Percentiles rank a stretch among this genome's conserved stretches.
phyloP scores from a whole-genome alignment of 1,140 invertebrate species.

The Euura saliciscinereae region DNA sequence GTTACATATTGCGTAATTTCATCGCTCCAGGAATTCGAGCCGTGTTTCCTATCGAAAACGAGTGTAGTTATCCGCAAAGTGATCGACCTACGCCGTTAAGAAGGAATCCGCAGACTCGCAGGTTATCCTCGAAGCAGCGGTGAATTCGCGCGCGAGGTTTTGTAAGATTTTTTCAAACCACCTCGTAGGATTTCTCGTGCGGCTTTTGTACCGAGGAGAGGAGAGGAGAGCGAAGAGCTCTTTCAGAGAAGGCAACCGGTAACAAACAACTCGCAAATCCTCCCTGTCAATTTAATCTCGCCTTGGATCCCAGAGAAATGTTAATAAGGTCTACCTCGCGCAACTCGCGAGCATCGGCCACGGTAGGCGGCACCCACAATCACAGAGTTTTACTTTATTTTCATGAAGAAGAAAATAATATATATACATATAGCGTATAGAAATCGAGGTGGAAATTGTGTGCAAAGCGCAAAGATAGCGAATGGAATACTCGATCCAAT shows the following conservation, averaged over 20 bases:
- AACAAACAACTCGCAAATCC: conserved; percentile 62
- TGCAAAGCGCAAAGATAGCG: conserved; percentile 44
- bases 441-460: conserved; percentile 52
- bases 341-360: conserved; percentile 15
- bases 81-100: no score
- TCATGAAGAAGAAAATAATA: conserved; percentile 11
- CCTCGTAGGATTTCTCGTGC: conserved; percentile 22
- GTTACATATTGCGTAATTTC: neutral
- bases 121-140: no score
- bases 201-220: conserved; percentile 23
- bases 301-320: conserved; percentile 59
- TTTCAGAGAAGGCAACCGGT: conserved; percentile 21
- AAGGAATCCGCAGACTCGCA: no score
- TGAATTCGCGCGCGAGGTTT: no score
- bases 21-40: neutral
- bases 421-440: neutral
- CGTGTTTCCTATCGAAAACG: neutral
- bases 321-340: conserved; percentile 50
- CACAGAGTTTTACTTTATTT: conserved; percentile 17
- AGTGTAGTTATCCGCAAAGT: no score
- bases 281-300: conserved; percentile 61
- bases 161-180: no score
- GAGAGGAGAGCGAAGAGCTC: conserved; percentile 1
- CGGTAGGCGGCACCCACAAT: neutral
- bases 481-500: neutral